These are phyloP conservation scores for Thera obeliscata DNA, from an alignment of 2,888 invertebrate species.

Conservation along the genomic window DNA sequence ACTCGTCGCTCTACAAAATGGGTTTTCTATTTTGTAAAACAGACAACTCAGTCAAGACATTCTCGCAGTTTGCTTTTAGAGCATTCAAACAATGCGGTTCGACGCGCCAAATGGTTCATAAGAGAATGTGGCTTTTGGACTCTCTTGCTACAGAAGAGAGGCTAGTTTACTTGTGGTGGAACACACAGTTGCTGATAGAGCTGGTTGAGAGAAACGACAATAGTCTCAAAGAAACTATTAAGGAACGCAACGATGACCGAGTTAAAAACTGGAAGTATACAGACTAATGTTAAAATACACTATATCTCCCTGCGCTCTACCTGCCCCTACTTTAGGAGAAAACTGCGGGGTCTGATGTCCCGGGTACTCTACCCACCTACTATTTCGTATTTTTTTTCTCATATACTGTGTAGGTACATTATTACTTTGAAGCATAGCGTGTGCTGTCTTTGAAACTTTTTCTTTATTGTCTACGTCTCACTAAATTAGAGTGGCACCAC, in stretches of 20 bases:
- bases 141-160: conserved; percentile 50
- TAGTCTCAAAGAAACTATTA: conserved; percentile 38
- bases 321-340: too few relatives aligned
- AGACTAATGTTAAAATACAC: conserved; percentile 32
- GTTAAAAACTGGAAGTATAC: conserved; percentile 48
- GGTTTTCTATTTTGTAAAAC: conserved; percentile 62
- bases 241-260: conserved; percentile 20
- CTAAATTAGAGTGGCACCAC: too few relatives aligned
- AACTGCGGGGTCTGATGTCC: too few relatives aligned
- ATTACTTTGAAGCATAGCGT: too few relatives aligned
- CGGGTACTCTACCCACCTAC: too few relatives aligned
- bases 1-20: conserved; percentile 60
- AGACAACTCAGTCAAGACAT: conserved; percentile 53
- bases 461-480: too few relatives aligned
- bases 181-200: conserved; percentile 54
- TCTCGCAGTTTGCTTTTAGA: conserved; percentile 44
- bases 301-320: too few relatives aligned
- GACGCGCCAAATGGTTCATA: neutral
- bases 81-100: conserved; percentile 31
- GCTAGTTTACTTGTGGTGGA: conserved; percentile 55
- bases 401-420: too few relatives aligned
- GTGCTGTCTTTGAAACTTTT: too few relatives aligned
- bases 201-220: conserved; percentile 50
- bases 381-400: too few relatives aligned
- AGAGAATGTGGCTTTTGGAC: conserved; percentile 33